Percentiles rank a stretch among this genome's conserved stretches.
phyloP scores from a whole-genome alignment of 2,888 invertebrate species.

The Andrena camellia region DNA sequence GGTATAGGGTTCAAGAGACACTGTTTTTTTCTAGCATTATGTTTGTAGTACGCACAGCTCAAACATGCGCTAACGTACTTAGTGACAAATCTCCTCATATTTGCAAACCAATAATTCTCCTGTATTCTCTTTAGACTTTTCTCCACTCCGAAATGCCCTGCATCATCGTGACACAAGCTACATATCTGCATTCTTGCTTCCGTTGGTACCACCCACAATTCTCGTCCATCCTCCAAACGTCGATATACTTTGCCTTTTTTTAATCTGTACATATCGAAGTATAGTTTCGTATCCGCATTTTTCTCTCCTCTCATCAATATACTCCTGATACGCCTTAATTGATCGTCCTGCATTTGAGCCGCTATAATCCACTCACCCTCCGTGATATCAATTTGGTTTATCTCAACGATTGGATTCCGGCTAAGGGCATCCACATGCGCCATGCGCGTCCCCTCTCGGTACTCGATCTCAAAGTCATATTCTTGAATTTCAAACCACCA shows the following conservation, averaged over 20 bases:
- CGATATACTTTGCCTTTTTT: background rate
- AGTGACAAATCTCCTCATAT: background rate
- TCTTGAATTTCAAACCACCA: slow-evolving; percentile 64
- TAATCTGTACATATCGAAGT: too few species aligned
- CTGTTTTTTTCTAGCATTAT: background rate
- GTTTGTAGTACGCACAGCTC: slow-evolving; percentile 8
- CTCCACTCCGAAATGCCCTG: slow-evolving; percentile 2
- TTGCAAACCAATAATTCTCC: slow-evolving; percentile 7
- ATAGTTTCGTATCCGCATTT: background rate
- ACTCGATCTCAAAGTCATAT: slow-evolving; percentile 29
- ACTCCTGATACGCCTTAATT: slow-evolving; percentile 26
- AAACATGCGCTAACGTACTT: background rate
- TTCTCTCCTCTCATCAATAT: slow-evolving; percentile 37
- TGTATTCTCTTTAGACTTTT: background rate
- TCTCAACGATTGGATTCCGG: slow-evolving; percentile 59
- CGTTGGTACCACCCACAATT: slow-evolving; percentile 10
- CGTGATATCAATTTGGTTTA: slow-evolving; percentile 25
- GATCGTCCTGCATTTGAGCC: slow-evolving; percentile 38
- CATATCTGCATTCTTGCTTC: slow-evolving; percentile 10
- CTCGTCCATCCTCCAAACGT: background rate
- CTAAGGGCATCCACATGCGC: slow-evolving; percentile 61
- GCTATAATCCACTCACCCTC: slow-evolving; percentile 61
- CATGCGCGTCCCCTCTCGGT: background rate
- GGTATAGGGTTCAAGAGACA: background rate
- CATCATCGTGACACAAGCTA: slow-evolving; percentile 24